Conservation (phyloP, 2,888 invertebrate species). For the Heterodera filipjevi region DNA sequence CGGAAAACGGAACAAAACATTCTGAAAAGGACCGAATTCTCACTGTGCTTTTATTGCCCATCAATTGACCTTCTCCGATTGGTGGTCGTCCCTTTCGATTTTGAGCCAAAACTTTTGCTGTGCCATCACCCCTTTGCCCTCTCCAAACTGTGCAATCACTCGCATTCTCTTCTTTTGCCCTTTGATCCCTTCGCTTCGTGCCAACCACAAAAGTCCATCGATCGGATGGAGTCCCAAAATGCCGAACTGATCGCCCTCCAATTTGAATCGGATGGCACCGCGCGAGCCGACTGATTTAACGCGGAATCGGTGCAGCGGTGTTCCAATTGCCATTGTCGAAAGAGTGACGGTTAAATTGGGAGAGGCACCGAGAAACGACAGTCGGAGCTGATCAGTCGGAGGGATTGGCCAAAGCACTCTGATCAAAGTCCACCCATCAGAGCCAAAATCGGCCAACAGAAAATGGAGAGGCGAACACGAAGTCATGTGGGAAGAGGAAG, state of each 20-base stretch:
- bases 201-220: conserved; percentile 1
- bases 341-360: neutral
- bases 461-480: neutral
- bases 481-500: neutral
- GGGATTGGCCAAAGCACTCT: neutral
- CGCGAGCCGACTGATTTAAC: neutral
- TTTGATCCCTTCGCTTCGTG: neutral
- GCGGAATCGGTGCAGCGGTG: conserved; percentile 10
- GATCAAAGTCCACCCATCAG: conserved; percentile 5
- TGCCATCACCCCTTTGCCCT: neutral
- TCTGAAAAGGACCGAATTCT: neutral
- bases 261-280: neutral
- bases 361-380: neutral
- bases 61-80: neutral
- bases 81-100: neutral
- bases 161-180: neutral
- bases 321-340: neutral
- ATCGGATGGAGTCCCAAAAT: neutral
- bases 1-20: conserved; percentile 1
- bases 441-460: neutral
- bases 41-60: neutral
- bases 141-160: neutral
- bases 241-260: neutral
- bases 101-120: conserved; percentile 6
- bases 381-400: neutral